phyloP scores from a whole-genome alignment of 2,888 invertebrate genomes.

The Pecten maximus region DNA sequence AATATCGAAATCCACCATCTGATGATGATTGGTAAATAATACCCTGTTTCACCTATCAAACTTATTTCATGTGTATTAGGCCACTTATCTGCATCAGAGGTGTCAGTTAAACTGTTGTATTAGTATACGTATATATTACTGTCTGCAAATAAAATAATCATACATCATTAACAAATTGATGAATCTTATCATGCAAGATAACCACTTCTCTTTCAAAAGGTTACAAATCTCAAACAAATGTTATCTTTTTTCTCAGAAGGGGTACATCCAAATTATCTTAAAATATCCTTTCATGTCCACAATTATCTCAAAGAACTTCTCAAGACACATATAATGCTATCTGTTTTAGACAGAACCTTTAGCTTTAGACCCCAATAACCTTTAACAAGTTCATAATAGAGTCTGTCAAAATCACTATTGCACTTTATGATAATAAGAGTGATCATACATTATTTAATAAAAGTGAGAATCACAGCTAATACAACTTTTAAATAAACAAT shows the following conservation, averaged over 20 bases:
- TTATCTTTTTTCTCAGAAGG: not conserved
- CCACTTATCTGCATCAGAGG: no score
- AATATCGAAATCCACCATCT: no score
- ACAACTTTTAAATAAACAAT: not conserved
- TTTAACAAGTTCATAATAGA: not conserved
- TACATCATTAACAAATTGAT: not conserved
- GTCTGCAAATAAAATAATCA: not conserved
- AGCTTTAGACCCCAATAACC: not conserved
- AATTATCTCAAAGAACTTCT: not conserved
- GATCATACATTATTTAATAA: not conserved
- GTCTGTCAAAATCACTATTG: not conserved
- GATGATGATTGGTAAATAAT: no score
- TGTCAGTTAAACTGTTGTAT: no score
- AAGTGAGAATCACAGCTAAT: constrained; percentile 20
- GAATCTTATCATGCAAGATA: not conserved
- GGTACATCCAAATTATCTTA: not conserved
- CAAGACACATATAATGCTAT: not conserved
- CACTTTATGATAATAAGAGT: not conserved
- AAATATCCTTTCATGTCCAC: not conserved
- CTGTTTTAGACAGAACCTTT: not conserved
- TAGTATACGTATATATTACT: no score
- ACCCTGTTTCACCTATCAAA: no score
- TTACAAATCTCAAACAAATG: not conserved
- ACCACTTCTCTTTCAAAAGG: not conserved
- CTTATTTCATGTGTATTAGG: no score